Conservation (phyloP, 2,113 vertebrate species). For the Cynocephalus volans region DNA sequence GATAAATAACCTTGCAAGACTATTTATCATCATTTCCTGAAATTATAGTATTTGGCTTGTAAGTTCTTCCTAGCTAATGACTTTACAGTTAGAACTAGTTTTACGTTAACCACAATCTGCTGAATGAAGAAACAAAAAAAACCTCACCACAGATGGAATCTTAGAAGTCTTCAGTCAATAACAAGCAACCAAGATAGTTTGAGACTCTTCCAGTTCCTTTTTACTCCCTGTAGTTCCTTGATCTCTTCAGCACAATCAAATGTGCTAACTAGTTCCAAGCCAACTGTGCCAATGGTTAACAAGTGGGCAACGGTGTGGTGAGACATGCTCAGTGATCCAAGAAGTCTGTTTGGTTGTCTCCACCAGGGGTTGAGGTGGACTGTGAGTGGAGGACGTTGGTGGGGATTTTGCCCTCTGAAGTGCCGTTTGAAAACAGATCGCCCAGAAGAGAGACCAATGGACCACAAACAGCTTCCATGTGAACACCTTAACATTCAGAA, state of each 20-base stretch:
- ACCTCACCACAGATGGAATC: neutral
- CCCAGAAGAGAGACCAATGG: neutral
- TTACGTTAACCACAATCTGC: neutral
- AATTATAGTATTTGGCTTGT: neutral
- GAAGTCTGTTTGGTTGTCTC: neutral
- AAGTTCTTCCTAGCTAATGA: slow-evolving; percentile 14
- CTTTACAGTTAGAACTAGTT: neutral
- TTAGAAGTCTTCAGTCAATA: neutral
- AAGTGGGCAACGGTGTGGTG: neutral
- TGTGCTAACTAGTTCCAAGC: neutral
- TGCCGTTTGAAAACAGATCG: neutral
- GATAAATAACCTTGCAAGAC: neutral
- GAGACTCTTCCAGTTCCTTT: slow-evolving; percentile 6
- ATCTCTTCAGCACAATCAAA: neutral
- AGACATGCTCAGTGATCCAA: neutral
- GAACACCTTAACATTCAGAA: neutral
- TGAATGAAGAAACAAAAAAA: slow-evolving; percentile 25
- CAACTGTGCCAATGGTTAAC: neutral
- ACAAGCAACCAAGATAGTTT: neutral
- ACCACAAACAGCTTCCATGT: neutral
- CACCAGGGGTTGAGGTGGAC: neutral
- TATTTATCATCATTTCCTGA: neutral
- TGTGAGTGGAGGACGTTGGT: neutral
- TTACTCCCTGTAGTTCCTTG: neutral
- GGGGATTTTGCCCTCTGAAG: neutral